phyloP scores from a whole-genome alignment of 2,888 invertebrate genomes.

The Thera britannica region DNA sequence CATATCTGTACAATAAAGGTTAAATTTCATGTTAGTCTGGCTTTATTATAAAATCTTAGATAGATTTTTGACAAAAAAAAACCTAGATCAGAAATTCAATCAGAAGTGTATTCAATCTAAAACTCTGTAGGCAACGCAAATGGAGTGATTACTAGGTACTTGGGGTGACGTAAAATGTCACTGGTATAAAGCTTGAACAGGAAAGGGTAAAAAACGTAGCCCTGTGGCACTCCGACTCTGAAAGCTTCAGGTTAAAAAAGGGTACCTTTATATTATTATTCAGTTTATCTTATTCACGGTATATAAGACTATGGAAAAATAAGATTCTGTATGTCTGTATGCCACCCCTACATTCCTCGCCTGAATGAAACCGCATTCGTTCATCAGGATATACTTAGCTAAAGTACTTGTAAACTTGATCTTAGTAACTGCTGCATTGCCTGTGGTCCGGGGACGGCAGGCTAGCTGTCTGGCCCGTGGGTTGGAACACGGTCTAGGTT shows the following conservation, averaged over 20 bases:
- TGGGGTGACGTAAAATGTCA: background rate
- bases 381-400: constrained; percentile 16
- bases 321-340: background rate
- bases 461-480: constrained; percentile 30
- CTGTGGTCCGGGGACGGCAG: constrained; percentile 29
- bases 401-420: constrained; percentile 14
- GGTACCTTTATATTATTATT: background rate
- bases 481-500: constrained; percentile 26
- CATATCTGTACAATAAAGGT: too few relatives aligned
- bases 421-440: constrained; percentile 4
- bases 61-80: background rate
- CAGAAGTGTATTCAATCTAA: background rate
- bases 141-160: background rate
- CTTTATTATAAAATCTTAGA: too few relatives aligned
- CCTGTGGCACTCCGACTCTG: too few relatives aligned
- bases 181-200: background rate
- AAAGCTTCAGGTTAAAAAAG: background rate
- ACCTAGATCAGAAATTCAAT: background rate
- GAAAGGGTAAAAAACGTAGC: background rate
- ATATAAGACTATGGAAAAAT: too few relatives aligned
- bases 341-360: constrained; percentile 3
- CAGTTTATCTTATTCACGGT: too few relatives aligned
- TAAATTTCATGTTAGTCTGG: too few relatives aligned
- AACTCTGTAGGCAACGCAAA: too few relatives aligned
- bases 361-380: constrained; percentile 15